Conservation (phyloP, 1,140 invertebrate genomes). For the Psix sp. region DNA sequence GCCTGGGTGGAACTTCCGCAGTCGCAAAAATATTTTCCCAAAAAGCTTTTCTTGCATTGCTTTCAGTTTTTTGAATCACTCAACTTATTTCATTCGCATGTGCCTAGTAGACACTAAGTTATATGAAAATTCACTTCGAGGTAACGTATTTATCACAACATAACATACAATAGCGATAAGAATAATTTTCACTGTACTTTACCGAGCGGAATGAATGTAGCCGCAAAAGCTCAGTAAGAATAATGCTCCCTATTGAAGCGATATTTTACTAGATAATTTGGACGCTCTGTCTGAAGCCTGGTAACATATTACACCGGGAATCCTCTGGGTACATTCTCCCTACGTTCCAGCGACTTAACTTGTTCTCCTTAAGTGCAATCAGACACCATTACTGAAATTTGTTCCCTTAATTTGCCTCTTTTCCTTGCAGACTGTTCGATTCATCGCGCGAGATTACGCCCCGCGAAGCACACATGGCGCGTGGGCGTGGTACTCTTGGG, state of each 20-base stretch:
- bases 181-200: too few relatives aligned
- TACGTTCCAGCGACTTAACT: constrained; percentile 7
- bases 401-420: constrained; percentile 13
- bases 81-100: too few relatives aligned
- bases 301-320: not conserved
- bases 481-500: constrained; percentile 48
- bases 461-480: constrained; percentile 17
- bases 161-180: too few relatives aligned
- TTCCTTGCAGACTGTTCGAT: constrained; percentile 16
- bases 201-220: too few relatives aligned
- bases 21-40: constrained; percentile 28
- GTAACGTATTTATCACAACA: too few relatives aligned
- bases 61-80: constrained; percentile 16
- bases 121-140: too few relatives aligned
- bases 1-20: constrained; percentile 25
- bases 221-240: too few relatives aligned
- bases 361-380: constrained; percentile 21
- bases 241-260: not conserved
- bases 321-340: not conserved
- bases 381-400: constrained; percentile 34
- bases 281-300: not conserved
- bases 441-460: constrained; percentile 23
- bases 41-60: constrained; percentile 19
- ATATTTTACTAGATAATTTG: constrained; percentile 2
- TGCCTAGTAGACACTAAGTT: too few relatives aligned